Percentiles rank a stretch among this genome's conserved stretches.
These are phyloP conservation scores for Drosophila obscura DNA, from an alignment of 1,140 invertebrate genomes.

Conservation along the genomic window DNA sequence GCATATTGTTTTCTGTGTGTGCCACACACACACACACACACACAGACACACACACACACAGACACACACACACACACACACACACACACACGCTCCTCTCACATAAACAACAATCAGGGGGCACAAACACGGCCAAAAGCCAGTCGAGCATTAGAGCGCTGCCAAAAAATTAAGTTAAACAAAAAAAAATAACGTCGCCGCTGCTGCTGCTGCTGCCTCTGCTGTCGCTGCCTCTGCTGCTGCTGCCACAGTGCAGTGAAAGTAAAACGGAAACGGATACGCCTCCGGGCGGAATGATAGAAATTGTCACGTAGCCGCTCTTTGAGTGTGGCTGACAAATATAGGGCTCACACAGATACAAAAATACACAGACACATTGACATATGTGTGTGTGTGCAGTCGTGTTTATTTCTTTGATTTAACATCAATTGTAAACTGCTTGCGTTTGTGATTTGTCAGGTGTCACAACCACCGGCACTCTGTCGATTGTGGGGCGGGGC, in stretches of 20 bases:
- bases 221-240: slow-evolving; percentile 1
- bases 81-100: slow-evolving; percentile 25
- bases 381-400: slow-evolving; percentile 5
- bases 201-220: slow-evolving; percentile 18
- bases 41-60: slow-evolving; percentile 49
- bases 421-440: slow-evolving; percentile 66
- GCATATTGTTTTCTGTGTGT: slow-evolving; percentile 30
- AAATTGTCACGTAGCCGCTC: slow-evolving; percentile 56
- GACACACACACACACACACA: slow-evolving; percentile 38
- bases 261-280: slow-evolving; percentile 65
- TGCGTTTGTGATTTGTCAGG: slow-evolving; percentile 62
- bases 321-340: slow-evolving; percentile 48
- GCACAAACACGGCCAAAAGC: slow-evolving; percentile 51
- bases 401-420: slow-evolving; percentile 69
- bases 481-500: no score
- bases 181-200: slow-evolving; percentile 36
- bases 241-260: slow-evolving; percentile 39
- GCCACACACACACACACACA: slow-evolving; percentile 34
- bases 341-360: slow-evolving; percentile 17
- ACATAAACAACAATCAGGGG: slow-evolving; percentile 62
- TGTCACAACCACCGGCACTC: slow-evolving; percentile 33
- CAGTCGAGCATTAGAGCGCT: slow-evolving; percentile 37
- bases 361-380: slow-evolving; percentile 2
- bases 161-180: slow-evolving; percentile 59
- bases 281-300: slow-evolving; percentile 59